Conservation (phyloP, 1,140 invertebrate genomes). For the Leptinotarsa undecemlineata region DNA sequence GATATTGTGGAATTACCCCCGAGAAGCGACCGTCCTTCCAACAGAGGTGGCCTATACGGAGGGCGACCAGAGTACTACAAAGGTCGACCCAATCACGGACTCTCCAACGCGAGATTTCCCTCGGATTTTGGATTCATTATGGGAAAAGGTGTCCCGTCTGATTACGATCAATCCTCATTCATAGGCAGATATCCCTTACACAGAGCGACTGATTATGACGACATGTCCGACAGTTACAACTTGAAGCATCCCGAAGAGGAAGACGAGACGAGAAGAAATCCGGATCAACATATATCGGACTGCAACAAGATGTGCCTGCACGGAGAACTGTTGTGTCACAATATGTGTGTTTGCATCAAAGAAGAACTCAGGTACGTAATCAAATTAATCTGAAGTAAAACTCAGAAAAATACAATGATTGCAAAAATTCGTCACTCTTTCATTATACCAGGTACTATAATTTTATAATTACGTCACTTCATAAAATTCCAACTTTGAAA, state of each 20-base stretch:
- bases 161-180: constrained; percentile 7
- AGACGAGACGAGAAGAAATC: constrained; percentile 40
- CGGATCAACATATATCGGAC: constrained; percentile 43
- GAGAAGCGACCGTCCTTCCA: constrained; percentile 17
- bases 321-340: constrained; percentile 61
- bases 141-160: constrained; percentile 32
- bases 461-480: no score
- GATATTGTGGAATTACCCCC: constrained; percentile 11
- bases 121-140: constrained; percentile 38
- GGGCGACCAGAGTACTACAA: constrained; percentile 35
- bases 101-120: constrained; percentile 32
- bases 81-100: constrained; percentile 38
- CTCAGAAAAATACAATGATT: no score
- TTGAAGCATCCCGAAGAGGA: constrained; percentile 33
- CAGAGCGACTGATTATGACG: constrained; percentile 33
- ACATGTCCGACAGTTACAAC: constrained; percentile 34
- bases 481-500: no score
- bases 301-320: constrained; percentile 58
- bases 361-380: constrained; percentile 47
- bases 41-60: constrained; percentile 33
- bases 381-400: no score
- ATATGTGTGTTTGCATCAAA: constrained; percentile 66
- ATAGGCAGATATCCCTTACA: constrained; percentile 34
- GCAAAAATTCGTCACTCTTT: no score
- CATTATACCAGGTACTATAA: no score